phyloP scores from a whole-genome alignment of 2,113 vertebrate species.

The Puntigrus tetrazona region DNA sequence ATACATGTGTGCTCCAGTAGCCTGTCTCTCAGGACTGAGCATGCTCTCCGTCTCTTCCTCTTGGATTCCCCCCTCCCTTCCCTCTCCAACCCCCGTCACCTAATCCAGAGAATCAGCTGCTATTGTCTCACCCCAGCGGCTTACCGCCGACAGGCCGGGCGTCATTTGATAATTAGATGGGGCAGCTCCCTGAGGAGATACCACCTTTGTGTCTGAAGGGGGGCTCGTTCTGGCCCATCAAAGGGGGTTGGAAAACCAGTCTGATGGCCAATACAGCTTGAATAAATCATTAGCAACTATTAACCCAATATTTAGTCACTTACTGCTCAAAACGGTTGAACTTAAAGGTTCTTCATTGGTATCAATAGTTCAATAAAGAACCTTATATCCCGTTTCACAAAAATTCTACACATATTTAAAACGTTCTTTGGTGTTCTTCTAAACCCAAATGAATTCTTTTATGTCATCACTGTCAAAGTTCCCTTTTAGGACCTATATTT shows the following conservation, averaged over 20 bases:
- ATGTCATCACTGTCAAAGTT: background rate
- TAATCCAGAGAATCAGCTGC: slow-evolving; percentile 54
- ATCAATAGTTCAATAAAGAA: background rate
- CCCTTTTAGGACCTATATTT: background rate
- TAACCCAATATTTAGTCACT: background rate
- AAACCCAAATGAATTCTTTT: background rate
- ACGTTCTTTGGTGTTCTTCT: too few species aligned
- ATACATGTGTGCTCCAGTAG: slow-evolving; percentile 61
- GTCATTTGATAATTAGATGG: slow-evolving; percentile 54
- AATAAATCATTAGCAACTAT: background rate
- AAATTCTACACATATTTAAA: too few species aligned
- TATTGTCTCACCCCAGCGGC: slow-evolving; percentile 53
- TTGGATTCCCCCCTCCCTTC: slow-evolving; percentile 16
- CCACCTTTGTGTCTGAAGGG: slow-evolving; percentile 27
- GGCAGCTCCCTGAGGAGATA: slow-evolving; percentile 42
- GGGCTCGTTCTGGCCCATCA: slow-evolving; percentile 19
- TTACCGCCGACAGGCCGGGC: slow-evolving; percentile 13
- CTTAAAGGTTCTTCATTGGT: background rate
- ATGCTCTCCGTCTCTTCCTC: slow-evolving; percentile 34
- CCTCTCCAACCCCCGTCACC: slow-evolving; percentile 45
- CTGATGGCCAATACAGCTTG: background rate
- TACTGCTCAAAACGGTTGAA: background rate
- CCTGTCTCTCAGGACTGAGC: slow-evolving; percentile 54
- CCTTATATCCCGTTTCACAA: background rate
- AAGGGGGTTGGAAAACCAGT: background rate